phyloP scores from a whole-genome alignment of 2,888 invertebrate species.

The Drosophila glabriapex region DNA sequence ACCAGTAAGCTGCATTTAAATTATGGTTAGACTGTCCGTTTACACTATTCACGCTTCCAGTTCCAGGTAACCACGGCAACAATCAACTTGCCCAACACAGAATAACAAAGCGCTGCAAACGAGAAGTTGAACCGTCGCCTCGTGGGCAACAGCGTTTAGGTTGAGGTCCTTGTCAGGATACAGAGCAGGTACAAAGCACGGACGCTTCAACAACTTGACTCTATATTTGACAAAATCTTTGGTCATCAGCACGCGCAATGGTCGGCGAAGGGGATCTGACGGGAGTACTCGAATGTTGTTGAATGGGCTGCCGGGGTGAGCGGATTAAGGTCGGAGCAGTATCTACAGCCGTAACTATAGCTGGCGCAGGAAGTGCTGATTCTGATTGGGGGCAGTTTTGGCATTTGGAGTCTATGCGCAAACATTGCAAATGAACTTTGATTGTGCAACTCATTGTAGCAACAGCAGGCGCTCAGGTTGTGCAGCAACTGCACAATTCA shows the following conservation, averaged over 20 bases:
- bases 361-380: slow-evolving; percentile 23
- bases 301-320: slow-evolving; percentile 9
- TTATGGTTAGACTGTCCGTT: slow-evolving; percentile 18
- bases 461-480: slow-evolving; percentile 13
- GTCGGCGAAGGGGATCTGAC: not conserved
- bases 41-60: slow-evolving; percentile 2
- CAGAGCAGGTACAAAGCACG: slow-evolving; percentile 3
- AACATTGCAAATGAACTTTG: slow-evolving; percentile 72
- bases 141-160: slow-evolving; percentile 6
- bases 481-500: slow-evolving; percentile 16
- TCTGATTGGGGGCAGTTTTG: slow-evolving; percentile 56
- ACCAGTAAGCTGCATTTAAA: slow-evolving; percentile 18
- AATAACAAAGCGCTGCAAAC: slow-evolving; percentile 49
- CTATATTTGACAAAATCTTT: slow-evolving; percentile 45
- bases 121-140: slow-evolving; percentile 26
- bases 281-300: slow-evolving; percentile 33
- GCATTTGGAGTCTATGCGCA: slow-evolving; percentile 64
- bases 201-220: slow-evolving; percentile 27
- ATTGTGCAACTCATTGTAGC: slow-evolving; percentile 57
- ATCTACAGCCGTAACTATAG: not conserved
- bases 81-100: slow-evolving; percentile 39
- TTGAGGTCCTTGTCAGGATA: not conserved
- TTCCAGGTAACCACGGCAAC: not conserved
- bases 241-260: slow-evolving; percentile 22
- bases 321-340: not conserved